phyloP scores from a whole-genome alignment of 2,888 invertebrate species.

The Tetheella fluctuosa region DNA sequence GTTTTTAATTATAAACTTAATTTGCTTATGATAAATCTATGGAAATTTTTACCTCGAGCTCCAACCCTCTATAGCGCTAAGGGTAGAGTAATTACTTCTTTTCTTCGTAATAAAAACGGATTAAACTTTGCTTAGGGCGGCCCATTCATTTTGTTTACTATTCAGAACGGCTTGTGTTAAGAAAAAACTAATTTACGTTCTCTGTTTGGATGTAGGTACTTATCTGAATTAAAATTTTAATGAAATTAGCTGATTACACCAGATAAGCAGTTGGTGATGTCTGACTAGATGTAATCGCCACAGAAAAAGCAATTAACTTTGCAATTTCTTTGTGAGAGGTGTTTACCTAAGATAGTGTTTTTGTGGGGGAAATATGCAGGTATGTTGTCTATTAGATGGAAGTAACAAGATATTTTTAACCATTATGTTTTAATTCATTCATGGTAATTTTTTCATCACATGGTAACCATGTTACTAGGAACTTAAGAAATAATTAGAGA shows the following conservation, averaged over 20 bases:
- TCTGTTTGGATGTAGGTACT: slow-evolving; percentile 59
- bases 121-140: slow-evolving; percentile 84
- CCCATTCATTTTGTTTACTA: slow-evolving; percentile 83
- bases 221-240: slow-evolving; percentile 70
- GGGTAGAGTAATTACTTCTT: slow-evolving; percentile 84
- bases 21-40: slow-evolving; percentile 85
- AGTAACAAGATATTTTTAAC: too few species aligned
- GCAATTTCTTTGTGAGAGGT: neutral
- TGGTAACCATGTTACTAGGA: too few species aligned
- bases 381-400: neutral
- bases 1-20: slow-evolving; percentile 85
- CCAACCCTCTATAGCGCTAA: slow-evolving; percentile 80
- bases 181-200: slow-evolving; percentile 77
- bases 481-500: too few species aligned
- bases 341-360: slow-evolving; percentile 3
- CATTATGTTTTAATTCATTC: too few species aligned
- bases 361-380: neutral
- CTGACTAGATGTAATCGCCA: slow-evolving; percentile 27
- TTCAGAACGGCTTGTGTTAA: slow-evolving; percentile 77
- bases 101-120: slow-evolving; percentile 84
- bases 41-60: slow-evolving; percentile 82
- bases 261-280: slow-evolving; percentile 28
- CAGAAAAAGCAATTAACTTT: neutral
- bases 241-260: slow-evolving; percentile 58
- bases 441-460: too few species aligned